phyloP scores from a whole-genome alignment of 2,888 invertebrate species.

The Cryptocephalus moraei region DNA sequence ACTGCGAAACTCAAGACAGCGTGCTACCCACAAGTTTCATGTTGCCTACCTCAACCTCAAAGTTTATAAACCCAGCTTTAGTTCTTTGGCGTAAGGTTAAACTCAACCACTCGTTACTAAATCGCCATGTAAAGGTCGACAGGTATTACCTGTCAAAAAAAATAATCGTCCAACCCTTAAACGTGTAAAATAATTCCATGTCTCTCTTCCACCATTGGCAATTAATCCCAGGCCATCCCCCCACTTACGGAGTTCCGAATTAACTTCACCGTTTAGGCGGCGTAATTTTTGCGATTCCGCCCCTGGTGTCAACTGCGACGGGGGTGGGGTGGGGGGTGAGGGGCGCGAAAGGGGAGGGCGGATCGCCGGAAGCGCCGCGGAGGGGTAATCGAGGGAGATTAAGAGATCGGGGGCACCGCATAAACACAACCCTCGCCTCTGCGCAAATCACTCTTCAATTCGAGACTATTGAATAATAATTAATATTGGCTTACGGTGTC shows the following conservation, averaged over 20 bases:
- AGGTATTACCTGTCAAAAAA: too few species aligned
- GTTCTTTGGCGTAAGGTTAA: too few species aligned
- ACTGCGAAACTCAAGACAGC: too few species aligned
- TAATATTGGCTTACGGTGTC: slow-evolving; percentile 31
- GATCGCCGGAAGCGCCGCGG: slow-evolving; percentile 22
- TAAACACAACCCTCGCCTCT: slow-evolving; percentile 31
- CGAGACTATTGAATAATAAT: slow-evolving; percentile 32
- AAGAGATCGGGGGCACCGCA: slow-evolving; percentile 35
- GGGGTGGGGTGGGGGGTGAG: neutral
- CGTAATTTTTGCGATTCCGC: slow-evolving; percentile 8
- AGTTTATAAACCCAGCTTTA: too few species aligned
- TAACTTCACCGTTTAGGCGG: neutral
- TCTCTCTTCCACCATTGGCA: too few species aligned
- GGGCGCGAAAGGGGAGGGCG: slow-evolving; percentile 17
- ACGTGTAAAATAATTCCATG: too few species aligned
- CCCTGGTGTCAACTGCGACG: slow-evolving; percentile 1
- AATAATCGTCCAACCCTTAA: too few species aligned
- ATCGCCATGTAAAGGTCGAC: too few species aligned
- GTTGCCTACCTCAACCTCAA: too few species aligned
- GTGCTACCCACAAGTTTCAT: too few species aligned
- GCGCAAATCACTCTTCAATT: slow-evolving; percentile 34
- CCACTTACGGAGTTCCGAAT: neutral
- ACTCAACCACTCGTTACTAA: too few species aligned
- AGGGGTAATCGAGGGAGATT: slow-evolving; percentile 35
- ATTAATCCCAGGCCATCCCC: too few species aligned